A percentile compares a stretch with the other conserved stretches of the same genome.
These are phyloP conservation scores for Scolopax rusticola DNA, from an alignment of 2,797 vertebrate species.

Conservation along the genomic window DNA sequence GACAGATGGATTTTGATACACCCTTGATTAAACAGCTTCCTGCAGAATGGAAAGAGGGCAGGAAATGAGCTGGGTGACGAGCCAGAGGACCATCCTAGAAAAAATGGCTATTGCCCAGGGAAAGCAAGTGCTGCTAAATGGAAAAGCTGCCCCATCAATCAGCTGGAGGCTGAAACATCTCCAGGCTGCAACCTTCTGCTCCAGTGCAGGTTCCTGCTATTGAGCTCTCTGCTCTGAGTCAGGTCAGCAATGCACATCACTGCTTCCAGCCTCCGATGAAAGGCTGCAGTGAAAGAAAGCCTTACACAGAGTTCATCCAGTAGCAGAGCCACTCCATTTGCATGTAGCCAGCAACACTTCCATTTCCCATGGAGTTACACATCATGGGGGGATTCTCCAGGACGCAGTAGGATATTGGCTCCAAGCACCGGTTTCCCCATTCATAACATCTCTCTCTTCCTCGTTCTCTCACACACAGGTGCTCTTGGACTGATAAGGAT, in stretches of 20 bases:
- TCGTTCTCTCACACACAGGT: background rate
- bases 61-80: background rate
- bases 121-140: background rate
- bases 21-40: constrained; percentile 36
- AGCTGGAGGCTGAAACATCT: background rate
- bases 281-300: background rate
- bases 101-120: background rate
- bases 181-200: background rate
- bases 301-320: background rate
- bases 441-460: background rate
- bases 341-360: background rate
- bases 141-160: background rate
- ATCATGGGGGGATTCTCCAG: background rate
- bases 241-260: background rate
- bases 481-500: constrained; percentile 21
- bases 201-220: background rate
- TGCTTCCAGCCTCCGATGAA: background rate
- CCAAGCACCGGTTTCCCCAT: background rate
- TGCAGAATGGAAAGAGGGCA: background rate
- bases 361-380: background rate
- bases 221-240: background rate
- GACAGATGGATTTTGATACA: constrained; percentile 39
- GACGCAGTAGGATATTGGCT: background rate
- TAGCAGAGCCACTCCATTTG: background rate
- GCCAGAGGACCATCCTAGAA: background rate